A percentile compares a stretch with the other conserved stretches of the same genome.
These are phyloP conservation scores for Monopis laevigella DNA, from an alignment of 2,888 invertebrate species.

Conservation along the genomic window DNA sequence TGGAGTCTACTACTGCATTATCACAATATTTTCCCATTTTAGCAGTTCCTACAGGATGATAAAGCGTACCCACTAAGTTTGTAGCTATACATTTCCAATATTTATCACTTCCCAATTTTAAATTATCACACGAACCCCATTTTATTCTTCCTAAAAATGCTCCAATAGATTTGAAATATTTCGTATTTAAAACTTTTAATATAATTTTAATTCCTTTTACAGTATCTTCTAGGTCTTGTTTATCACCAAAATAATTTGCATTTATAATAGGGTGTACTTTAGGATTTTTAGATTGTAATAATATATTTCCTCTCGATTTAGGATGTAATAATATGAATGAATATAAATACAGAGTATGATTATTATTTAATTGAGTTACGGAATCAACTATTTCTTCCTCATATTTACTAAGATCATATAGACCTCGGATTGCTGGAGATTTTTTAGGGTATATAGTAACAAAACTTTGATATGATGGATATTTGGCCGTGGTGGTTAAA, in stretches of 20 bases:
- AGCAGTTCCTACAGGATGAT: conserved; percentile 13
- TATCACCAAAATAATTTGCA: conserved; percentile 69
- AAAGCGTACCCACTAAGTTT: conserved; percentile 37
- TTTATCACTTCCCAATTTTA: conserved; percentile 26
- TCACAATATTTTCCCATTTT: conserved; percentile 12
- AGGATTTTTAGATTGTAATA: conserved; percentile 64
- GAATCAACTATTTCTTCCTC: conserved; percentile 25
- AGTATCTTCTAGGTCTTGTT: conserved; percentile 50
- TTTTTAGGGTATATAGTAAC: conserved; percentile 29
- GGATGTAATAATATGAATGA: conserved; percentile 50
- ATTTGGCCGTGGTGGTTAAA: conserved; percentile 31
- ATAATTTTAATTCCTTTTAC: conserved; percentile 33
- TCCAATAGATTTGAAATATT: conserved; percentile 31
- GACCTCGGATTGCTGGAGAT: conserved; percentile 38
- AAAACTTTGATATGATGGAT: conserved; percentile 37
- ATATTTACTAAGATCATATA: conserved; percentile 18
- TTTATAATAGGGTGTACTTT: conserved; percentile 67
- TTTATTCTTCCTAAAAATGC: conserved; percentile 29
- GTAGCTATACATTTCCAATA: conserved; percentile 44
- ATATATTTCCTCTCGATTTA: conserved; percentile 61
- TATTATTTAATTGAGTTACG: conserved; percentile 27
- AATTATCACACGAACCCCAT: conserved; percentile 29
- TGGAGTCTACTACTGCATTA: conserved; percentile 69
- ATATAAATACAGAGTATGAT: conserved; percentile 34
- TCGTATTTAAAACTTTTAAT: conserved; percentile 29